Evolutionary conservation across 2,113 vertebrate species (phyloP), one percentile per base, ranked within the genome.

Genomic region (Upupa epops): DNA sequence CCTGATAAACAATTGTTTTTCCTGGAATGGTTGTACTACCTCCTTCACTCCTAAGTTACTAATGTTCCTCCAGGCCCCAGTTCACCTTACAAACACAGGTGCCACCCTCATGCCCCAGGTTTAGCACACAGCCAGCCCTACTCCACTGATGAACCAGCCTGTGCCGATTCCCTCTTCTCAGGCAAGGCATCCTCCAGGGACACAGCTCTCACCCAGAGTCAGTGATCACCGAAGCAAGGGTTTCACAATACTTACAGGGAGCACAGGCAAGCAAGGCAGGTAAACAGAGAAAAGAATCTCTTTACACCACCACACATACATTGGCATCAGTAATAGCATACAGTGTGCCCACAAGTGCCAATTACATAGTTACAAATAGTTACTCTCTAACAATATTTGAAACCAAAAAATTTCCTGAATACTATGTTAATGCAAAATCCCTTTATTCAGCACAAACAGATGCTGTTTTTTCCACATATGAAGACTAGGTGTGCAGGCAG

Each of bases 71-170:
- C 29, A 59, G 52, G 8, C 2, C 45, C 28, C 72, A 59, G n/a
- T 19, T 19, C 28, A 17, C 22, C 9, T 34, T n/a, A 8, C 0
- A 0, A 29, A 26, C 26, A 8, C 69, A 8, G 12, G 26, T 6
- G 36, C 14, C 36, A n/a, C n/a, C 68, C 15, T 65, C 2, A 0
- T 2, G 2, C 76, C 52, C 56, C 74, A 40, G 15, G 32, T 13
- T 28, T 32, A 17, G 59, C 17, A 13, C 60, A 59, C 5, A 15
- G 42, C 12, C 21, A 6, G 59, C 13, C 10, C 12, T 42, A 10
- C 0, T 2, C 40, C 31, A 32, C 45, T 42, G 29, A 7, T 31
- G 31, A 5, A 36, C 34, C 29, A 59, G 54, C 83, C 81, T 17
- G 11, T 10, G 9, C 29, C 36, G 32, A 13, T 48, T 52, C 49